Base-by-base conservation (phyloP, 2,113 vertebrate genomes). In the Lepisosteus osseus region DNA sequence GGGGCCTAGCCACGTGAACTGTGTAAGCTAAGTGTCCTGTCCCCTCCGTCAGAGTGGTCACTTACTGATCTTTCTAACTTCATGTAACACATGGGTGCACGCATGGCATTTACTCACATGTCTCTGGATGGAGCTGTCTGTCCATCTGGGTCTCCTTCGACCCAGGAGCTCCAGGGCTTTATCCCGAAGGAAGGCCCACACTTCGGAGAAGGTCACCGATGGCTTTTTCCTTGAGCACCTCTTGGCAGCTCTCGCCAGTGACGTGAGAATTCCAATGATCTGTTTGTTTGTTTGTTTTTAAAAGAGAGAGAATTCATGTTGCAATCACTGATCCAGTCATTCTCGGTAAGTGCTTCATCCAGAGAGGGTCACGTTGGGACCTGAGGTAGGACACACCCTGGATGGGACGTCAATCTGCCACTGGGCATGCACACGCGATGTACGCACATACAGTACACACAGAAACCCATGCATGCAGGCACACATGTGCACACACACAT, bases 21-120 rank as follows among this genome's bases (percentile, higher is more conserved):
- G 47, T 51, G 47, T 4, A 6, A 8, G 47, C 47, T 8, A 51
- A 4, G 8, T 51, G 8, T 51, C 8, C 8, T 51, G 47, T 51
- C 4, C 47, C 47, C 47, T 51, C 15, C 15, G 0, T 17, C 15
- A 8, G 47, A 8, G 47, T 51, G 4, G 4, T 8, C 47, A 51
- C 8, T 51, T 51, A 6, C 8, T 51, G 4, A 8, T 4, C 8
- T 2, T 9, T 51, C 47, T 51, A 59, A 8, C 56, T 59, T 1
- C 13, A 59, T 59, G 3, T n/a, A 59, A 14, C 14, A 61, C 17
- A 61, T 1, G 14, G 0, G 40, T 64, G 17, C 17, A 64, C 17
- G 3, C 40, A 9, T 64, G 17, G 7, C 7, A 40, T 64, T 17
- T 9, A 29, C 83, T 91, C 76, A 94, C 93, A 42, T 72, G 89